Percentiles rank a stretch among this genome's conserved stretches.
Conservation (phyloP, 2,113 vertebrate genomes). For the Henicopernis longicauda region DNA sequence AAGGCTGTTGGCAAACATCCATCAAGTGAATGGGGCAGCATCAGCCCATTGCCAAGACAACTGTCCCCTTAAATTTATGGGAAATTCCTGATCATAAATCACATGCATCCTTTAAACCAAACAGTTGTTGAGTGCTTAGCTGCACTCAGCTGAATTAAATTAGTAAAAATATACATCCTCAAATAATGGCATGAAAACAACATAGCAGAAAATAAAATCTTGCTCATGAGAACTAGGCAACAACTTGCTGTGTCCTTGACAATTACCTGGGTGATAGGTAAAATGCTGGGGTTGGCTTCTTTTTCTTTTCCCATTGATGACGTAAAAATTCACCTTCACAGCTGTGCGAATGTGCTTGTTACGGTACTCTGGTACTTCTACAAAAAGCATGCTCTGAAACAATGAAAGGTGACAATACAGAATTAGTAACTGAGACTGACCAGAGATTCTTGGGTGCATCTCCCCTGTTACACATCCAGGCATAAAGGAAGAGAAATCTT, state of each 20-base stretch:
- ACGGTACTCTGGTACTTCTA: constrained; percentile 90
- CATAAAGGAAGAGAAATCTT: background rate
- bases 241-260: background rate
- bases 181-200: background rate
- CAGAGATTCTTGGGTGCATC: rapidly evolving
- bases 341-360: constrained; percentile 82
- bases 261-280: constrained; percentile 88
- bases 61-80: background rate
- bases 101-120: background rate
- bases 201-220: background rate
- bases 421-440: background rate
- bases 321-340: constrained; percentile 93
- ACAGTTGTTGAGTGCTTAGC: background rate
- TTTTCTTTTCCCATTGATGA: constrained; percentile 97
- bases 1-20: background rate
- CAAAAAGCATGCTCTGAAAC: constrained; percentile 92
- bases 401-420: background rate
- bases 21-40: background rate
- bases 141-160: background rate
- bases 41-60: background rate
- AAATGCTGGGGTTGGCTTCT: constrained; percentile 95
- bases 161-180: background rate
- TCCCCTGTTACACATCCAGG: background rate
- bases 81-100: background rate
- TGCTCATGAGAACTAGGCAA: background rate